Conservation (phyloP, 2,113 vertebrate species). For the Megaleporinus macrocephalus region DNA sequence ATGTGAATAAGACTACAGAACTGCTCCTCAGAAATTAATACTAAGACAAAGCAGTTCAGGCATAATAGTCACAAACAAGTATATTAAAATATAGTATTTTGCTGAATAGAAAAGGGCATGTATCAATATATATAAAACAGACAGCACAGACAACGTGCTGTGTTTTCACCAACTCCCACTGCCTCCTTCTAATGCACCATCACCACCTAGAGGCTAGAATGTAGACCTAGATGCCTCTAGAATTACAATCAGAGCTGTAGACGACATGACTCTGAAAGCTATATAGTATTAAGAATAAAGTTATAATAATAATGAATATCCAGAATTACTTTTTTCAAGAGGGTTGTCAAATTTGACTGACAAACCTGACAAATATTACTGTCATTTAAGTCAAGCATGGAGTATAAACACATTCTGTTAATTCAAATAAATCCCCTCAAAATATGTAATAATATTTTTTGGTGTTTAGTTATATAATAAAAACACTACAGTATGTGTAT, state of each 20-base stretch:
- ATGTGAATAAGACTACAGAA: not conserved
- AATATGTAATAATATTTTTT: too few relatives aligned
- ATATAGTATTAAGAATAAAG: too few relatives aligned
- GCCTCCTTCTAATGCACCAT: conserved; percentile 1
- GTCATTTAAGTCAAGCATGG: too few relatives aligned
- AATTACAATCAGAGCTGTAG: too few relatives aligned
- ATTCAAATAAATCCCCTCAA: too few relatives aligned
- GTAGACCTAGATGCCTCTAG: not conserved
- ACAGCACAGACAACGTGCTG: not conserved
- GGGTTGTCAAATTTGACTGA: too few relatives aligned
- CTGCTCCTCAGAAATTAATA: not conserved
- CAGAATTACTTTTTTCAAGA: too few relatives aligned
- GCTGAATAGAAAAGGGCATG: not conserved
- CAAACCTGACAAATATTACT: too few relatives aligned
- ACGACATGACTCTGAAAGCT: not conserved
- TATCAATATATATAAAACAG: not conserved
- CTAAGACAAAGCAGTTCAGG: not conserved
- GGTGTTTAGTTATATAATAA: too few relatives aligned
- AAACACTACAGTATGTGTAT: too few relatives aligned
- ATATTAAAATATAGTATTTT: not conserved
- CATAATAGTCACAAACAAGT: not conserved
- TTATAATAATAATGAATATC: too few relatives aligned
- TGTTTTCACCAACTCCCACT: not conserved
- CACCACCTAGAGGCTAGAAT: conserved; percentile 29
- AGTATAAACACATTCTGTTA: too few relatives aligned